Conservation (phyloP, 2,113 vertebrate genomes). For the Mustela nigripes region DNA sequence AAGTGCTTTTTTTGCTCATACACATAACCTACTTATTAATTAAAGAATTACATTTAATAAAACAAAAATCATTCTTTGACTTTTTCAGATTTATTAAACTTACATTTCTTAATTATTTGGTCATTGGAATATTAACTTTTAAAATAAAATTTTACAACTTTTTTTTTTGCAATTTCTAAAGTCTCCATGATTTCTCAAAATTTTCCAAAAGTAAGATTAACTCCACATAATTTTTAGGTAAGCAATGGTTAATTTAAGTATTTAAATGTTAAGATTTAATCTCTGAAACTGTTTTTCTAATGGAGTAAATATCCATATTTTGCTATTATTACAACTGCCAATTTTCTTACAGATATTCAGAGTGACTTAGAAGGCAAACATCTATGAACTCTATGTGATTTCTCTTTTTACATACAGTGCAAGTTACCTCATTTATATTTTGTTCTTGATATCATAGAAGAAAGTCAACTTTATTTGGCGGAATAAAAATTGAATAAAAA, state of each 20-base stretch:
- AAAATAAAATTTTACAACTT: background rate
- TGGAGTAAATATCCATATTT: background rate
- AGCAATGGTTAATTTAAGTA: conserved; percentile 60
- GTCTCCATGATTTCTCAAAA: background rate
- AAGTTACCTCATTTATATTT: background rate
- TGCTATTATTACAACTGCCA: background rate
- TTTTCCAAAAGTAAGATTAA: background rate
- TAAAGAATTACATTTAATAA: conserved; percentile 18
- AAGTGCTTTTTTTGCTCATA: background rate
- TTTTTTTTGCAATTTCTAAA: background rate
- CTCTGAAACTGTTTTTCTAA: background rate
- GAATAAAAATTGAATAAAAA: conserved; percentile 15
- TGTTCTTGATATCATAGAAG: background rate
- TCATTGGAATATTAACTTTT: background rate
- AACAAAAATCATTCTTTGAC: background rate
- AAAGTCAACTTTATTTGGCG: background rate
- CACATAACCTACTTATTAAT: background rate
- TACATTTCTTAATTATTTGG: background rate
- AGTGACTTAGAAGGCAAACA: background rate
- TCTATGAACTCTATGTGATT: background rate
- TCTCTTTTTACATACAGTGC: background rate
- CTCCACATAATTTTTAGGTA: conserved; percentile 12
- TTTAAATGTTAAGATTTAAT: conserved; percentile 28
- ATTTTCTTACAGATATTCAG: conserved; percentile 41
- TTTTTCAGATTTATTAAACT: background rate